Evolutionary conservation across 2,113 vertebrate species (phyloP), one percentile per base, ranked within the genome.

Genomic region (Leucopsar rothschildi): DNA sequence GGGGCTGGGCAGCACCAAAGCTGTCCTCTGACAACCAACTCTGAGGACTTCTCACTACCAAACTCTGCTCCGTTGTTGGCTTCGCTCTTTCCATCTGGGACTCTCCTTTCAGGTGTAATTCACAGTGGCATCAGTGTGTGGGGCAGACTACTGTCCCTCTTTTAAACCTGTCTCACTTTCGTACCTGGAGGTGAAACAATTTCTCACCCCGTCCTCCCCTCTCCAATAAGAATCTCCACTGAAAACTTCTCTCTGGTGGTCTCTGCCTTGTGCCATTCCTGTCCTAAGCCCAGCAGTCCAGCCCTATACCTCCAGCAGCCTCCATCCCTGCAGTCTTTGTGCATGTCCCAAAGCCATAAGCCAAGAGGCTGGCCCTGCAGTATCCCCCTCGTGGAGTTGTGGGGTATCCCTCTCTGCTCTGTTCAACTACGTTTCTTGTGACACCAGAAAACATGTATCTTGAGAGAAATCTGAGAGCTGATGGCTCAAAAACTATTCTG

Each of bases 361-460:
- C 37, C 20, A 10, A 39, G 65, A 61, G 15, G 5, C 15, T 52
- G 19, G 25, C 29, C 42, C 15, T 4, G 5, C 44, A 4, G 0
- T 21, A 20, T 27, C 20, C 35, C 15, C 3, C 28, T 57, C 15
- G 0, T 10, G 14, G 22, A 33, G 16, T 2, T 73, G 28, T 1
- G 2, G 33, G 49, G 9, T 24, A 13, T 71, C 22, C 28, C 12
- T 78, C 23, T 87, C 47, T 37, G 49, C 33, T 88, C 61, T 33
- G 9, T 63, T 66, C 24, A 40, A 4, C 40, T 17, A 12, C 2
- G 16, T 57, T 47, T 35, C 28, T 59, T 37, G 18, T 27, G 10
- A 21, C 15, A 8, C 23, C 7, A 37, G 37, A 49, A 64, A 35
- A 47, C 0, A 3, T 31, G 44, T n/a, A 31, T 63, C n/a, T 33